Percentiles rank a stretch among this genome's conserved stretches.
phyloP scores from a whole-genome alignment of 2,888 invertebrate species.

The Adelphocoris suturalis region DNA sequence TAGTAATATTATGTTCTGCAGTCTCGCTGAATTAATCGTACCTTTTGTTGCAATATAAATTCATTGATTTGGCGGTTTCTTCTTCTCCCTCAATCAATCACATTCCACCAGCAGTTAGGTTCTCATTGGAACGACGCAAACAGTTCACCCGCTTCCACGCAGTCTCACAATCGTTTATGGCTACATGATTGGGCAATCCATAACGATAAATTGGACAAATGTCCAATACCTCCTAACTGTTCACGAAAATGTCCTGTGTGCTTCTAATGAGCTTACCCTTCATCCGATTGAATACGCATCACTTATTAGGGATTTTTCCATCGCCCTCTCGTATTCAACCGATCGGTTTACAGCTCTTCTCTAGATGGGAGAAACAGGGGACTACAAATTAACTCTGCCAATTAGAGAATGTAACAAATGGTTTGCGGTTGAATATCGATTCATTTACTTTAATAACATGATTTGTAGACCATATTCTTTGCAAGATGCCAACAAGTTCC shows the following conservation, averaged over 20 bases:
- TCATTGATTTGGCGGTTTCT: no score
- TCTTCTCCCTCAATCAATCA: no score
- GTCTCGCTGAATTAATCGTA: no score
- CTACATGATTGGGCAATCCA: not conserved
- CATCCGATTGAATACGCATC: constrained; percentile 27
- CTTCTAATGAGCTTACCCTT: constrained; percentile 33
- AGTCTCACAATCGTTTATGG: not conserved
- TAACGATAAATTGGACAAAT: not conserved
- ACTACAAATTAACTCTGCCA: not conserved
- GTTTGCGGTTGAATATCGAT: no score
- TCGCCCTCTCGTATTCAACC: not conserved
- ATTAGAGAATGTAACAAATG: not conserved
- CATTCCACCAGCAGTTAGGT: no score
- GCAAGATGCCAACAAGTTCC: no score
- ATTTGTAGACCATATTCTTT: no score
- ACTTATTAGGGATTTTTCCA: not conserved
- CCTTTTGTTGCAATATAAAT: no score
- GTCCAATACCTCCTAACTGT: not conserved
- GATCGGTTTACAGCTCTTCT: not conserved
- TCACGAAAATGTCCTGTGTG: not conserved
- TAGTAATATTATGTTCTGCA: no score
- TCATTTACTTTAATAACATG: no score
- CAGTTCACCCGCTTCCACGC: not conserved
- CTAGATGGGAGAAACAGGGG: not conserved
- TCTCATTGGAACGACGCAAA: not conserved